phyloP scores from a whole-genome alignment of 2,113 vertebrate genomes.

The Lepisosteus oculatus region DNA sequence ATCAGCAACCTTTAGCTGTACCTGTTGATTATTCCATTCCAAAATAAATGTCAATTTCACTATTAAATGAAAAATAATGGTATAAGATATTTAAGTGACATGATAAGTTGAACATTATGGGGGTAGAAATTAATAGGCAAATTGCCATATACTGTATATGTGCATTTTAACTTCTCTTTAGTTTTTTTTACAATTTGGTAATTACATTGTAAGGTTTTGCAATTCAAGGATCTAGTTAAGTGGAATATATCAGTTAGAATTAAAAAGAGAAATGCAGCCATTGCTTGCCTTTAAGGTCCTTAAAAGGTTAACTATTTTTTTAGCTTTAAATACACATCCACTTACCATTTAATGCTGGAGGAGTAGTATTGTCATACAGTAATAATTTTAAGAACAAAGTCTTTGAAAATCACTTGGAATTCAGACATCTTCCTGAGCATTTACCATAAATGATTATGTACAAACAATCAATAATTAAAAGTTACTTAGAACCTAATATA shows the following conservation, averaged over 20 bases:
- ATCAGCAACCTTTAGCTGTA: not conserved
- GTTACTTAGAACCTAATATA: no score
- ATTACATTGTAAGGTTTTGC: not conserved
- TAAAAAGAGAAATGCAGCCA: not conserved
- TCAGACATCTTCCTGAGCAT: no score
- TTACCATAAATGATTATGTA: no score
- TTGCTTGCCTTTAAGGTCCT: slow-evolving; percentile 1
- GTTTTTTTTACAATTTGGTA: not conserved
- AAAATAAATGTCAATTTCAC: slow-evolving; percentile 6
- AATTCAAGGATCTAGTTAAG: slow-evolving; percentile 9
- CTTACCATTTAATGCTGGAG: no score
- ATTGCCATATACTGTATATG: not conserved
- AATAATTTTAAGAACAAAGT: no score
- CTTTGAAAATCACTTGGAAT: no score
- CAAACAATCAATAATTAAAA: no score
- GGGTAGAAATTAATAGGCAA: slow-evolving; percentile 4
- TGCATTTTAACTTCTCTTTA: not conserved
- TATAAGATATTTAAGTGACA: slow-evolving; percentile 1
- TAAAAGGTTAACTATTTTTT: not conserved
- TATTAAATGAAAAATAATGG: slow-evolving; percentile 13
- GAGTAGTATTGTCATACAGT: no score
- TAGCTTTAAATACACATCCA: no score
- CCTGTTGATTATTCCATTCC: not conserved
- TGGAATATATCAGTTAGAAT: slow-evolving; percentile 4
- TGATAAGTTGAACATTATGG: slow-evolving; percentile 5